Percentiles rank a stretch among this genome's conserved stretches.
Conservation (phyloP, 2,888 invertebrate species). For the Metalampra italica region DNA sequence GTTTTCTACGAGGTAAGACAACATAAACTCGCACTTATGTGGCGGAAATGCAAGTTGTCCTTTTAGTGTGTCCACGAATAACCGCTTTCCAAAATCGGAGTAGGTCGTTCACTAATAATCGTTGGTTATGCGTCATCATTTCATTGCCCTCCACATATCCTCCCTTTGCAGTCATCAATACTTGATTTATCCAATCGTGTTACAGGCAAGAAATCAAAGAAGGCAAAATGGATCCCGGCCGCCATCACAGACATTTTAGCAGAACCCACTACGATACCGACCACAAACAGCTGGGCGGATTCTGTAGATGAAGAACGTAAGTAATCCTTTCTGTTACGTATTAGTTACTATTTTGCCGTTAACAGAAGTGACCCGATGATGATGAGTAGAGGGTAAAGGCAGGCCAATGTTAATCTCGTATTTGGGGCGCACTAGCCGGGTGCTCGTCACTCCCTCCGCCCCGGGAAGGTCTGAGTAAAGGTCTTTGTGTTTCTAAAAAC, state of each 20-base stretch:
- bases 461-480: slow-evolving; percentile 91
- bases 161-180: slow-evolving; percentile 14
- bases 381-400: slow-evolving; percentile 61
- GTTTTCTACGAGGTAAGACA: slow-evolving; percentile 24
- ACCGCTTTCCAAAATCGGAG: slow-evolving; percentile 66
- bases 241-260: slow-evolving; percentile 90
- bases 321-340: slow-evolving; percentile 23
- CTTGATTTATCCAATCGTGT: slow-evolving; percentile 22
- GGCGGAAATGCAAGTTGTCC: slow-evolving; percentile 28
- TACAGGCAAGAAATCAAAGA: slow-evolving; percentile 91
- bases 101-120: slow-evolving; percentile 63
- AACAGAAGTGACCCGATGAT: slow-evolving; percentile 53
- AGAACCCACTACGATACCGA: slow-evolving; percentile 80
- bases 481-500: slow-evolving; percentile 69
- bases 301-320: slow-evolving; percentile 90
- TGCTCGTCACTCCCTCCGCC: slow-evolving; percentile 78
- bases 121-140: slow-evolving; percentile 64
- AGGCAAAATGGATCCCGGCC: slow-evolving; percentile 90
- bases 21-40: slow-evolving; percentile 26
- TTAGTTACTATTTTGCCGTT: background rate
- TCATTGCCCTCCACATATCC: slow-evolving; percentile 36
- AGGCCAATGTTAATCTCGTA: slow-evolving; percentile 87
- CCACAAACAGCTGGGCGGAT: slow-evolving; percentile 87
- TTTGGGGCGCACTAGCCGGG: slow-evolving; percentile 83
- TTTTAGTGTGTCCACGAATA: slow-evolving; percentile 47